Conservation (phyloP, 2,888 invertebrate species). For the Chrysolina americana region DNA sequence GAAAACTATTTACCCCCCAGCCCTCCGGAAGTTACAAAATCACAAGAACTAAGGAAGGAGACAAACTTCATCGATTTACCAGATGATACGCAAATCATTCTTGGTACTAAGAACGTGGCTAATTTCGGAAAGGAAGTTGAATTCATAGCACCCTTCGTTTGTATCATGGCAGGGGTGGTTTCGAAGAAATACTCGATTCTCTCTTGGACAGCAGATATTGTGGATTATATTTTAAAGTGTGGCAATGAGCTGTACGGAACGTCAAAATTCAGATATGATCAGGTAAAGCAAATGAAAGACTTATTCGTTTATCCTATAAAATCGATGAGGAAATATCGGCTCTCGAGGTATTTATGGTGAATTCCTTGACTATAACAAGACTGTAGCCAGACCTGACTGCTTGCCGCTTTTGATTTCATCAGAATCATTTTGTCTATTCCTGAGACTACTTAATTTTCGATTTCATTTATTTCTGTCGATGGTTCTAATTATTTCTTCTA, state of each 20-base stretch:
- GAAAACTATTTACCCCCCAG: constrained; percentile 50
- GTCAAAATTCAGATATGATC: constrained; percentile 66
- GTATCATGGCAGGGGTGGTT: constrained; percentile 76
- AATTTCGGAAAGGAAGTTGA: constrained; percentile 62
- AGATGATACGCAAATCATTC: constrained; percentile 75
- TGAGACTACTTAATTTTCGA: too few relatives aligned
- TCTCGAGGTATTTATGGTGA: too few relatives aligned
- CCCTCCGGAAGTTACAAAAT: constrained; percentile 61
- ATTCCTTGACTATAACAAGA: too few relatives aligned
- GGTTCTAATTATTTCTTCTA: too few relatives aligned
- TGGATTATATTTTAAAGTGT: constrained; percentile 74
- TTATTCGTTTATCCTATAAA: background rate
- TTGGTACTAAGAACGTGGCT: constrained; percentile 70
- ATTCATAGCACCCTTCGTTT: constrained; percentile 71
- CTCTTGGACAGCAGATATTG: constrained; percentile 75
- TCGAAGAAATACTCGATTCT: constrained; percentile 74
- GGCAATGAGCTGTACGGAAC: constrained; percentile 68
- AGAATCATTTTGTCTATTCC: too few relatives aligned
- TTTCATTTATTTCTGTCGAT: too few relatives aligned
- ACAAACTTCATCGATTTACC: constrained; percentile 75
- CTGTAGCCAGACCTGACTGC: too few relatives aligned
- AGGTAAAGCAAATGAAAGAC: constrained; percentile 45
- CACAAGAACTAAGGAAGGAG: constrained; percentile 72
- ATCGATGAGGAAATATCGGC: too few relatives aligned
- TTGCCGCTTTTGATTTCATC: too few relatives aligned